Percentiles rank a stretch among this genome's conserved stretches.
Evolutionary conservation across 1,140 invertebrate species (phyloP).

Genomic region (Hylaeus anthracinus): DNA sequence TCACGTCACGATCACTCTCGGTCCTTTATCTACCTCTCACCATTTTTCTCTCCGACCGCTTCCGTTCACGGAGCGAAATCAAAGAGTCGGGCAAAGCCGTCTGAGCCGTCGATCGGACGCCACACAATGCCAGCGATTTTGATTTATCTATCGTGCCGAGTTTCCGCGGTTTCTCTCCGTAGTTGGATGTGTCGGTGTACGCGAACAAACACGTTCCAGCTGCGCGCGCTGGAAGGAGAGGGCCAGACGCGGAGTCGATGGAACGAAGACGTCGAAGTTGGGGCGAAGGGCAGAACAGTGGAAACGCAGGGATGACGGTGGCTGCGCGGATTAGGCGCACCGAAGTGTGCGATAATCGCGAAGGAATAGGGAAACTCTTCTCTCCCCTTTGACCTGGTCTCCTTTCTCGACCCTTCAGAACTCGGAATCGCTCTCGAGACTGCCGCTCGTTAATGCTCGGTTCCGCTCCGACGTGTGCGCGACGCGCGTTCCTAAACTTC

Average conservation of each 20-base stretch:
- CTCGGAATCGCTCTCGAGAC: slow-evolving; percentile 65
- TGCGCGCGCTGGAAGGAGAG: background rate
- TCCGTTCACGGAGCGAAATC: slow-evolving; percentile 7
- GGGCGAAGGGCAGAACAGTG: slow-evolving; percentile 40
- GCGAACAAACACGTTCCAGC: slow-evolving; percentile 1
- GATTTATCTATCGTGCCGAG: slow-evolving; percentile 69
- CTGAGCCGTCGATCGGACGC: slow-evolving; percentile 46
- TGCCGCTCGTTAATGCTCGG: slow-evolving; percentile 68
- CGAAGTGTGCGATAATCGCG: slow-evolving; percentile 71
- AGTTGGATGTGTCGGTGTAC: background rate
- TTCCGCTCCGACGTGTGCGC: slow-evolving; percentile 41
- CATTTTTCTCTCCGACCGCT: slow-evolving; percentile 24
- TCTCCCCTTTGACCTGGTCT: slow-evolving; percentile 40
- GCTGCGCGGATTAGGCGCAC: slow-evolving; percentile 66
- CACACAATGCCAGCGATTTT: slow-evolving; percentile 68
- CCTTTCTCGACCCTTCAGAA: slow-evolving; percentile 29
- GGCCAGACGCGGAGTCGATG: background rate
- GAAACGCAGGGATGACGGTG: slow-evolving; percentile 49
- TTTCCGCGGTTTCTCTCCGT: slow-evolving; percentile 40
- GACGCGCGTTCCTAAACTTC: slow-evolving; percentile 45
- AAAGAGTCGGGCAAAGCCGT: slow-evolving; percentile 39
- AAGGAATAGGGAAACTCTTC: slow-evolving; percentile 64
- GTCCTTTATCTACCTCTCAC: slow-evolving; percentile 14
- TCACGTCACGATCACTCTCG: slow-evolving; percentile 23
- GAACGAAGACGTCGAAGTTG: slow-evolving; percentile 5